Base-by-base conservation (phyloP, 2,888 invertebrate genomes). In the Byasa hedistus region DNA sequence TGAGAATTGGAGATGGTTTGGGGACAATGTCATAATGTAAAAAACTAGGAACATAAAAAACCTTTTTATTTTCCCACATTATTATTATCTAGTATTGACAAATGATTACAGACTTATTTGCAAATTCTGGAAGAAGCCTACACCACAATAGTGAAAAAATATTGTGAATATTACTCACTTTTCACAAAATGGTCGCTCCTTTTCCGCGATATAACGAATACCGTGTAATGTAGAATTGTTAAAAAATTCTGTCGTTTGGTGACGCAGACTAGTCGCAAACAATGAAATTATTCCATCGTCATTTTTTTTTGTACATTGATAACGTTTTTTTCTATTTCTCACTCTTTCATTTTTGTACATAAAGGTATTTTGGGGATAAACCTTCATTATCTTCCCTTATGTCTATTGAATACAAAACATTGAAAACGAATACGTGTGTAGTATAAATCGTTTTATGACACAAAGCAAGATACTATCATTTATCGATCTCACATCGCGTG, bases 211-310 rank as follows among this genome's bases (percentile, higher is more conserved):
- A 75, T 96, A 96, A 27, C 95, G 93, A 0, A 96, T 95, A 21
- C 96, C 96, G 79, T 96, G 96, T 51, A 96, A 86, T 0, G 95
- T 95, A 0, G 95, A 95, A 77, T 96, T 94, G 74, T 95, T 94
- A 77, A 96, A 96, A 82, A 95, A 96, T 78, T 95, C 94, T 67
- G 94, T 94, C 0, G 94, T 94, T 82, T 96, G 96, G 77, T 94
- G 94, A 44, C 93, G 92, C 76, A 94, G 92, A 79, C 95, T 96
- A 1, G 94, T 93, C 27, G 93, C 92, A 65, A 94, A 80, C 72
- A 94, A 71, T 8, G 87, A 83, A 51, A 88, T 66, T 15, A 85
- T 77, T 23, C 85, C 80, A 61, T 80, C 82, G 61, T 84, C 83
- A 56, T 70, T 71, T 60, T 77, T 79, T 66, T 73, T 76, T 58